These are phyloP conservation scores for Rotaria magnacalcarata DNA, from an alignment of 2,888 invertebrate genomes.

Conservation along the genomic window DNA sequence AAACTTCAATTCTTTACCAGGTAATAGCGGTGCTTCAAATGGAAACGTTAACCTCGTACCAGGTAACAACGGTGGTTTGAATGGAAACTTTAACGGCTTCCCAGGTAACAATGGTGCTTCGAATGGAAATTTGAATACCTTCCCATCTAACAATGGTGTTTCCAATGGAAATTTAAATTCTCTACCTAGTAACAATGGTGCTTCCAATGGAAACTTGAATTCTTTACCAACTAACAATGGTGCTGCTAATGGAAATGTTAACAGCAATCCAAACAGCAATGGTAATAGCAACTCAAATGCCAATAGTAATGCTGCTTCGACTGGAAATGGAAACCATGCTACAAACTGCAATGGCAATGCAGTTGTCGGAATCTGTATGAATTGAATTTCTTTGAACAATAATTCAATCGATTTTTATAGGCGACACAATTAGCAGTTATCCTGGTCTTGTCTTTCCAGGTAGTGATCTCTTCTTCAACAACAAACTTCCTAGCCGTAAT, in stretches of 20 bases:
- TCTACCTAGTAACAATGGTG: no score
- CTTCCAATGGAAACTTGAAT: neutral
- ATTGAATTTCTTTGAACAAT: neutral
- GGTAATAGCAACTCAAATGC: no score
- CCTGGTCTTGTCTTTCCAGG: neutral
- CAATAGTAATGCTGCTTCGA: no score
- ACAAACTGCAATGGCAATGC: neutral
- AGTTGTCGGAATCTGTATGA: neutral
- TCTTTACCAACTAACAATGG: no score
- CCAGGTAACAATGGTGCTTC: neutral
- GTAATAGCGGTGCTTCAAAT: neutral
- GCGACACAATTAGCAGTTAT: neutral
- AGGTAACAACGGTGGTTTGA: neutral
- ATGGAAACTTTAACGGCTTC: neutral
- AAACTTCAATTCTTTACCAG: neutral
- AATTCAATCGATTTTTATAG: constrained; percentile 1
- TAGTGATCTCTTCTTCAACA: neutral
- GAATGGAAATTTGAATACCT: neutral
- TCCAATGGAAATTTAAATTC: no score
- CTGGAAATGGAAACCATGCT: neutral
- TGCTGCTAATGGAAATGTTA: no score
- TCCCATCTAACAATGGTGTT: no score
- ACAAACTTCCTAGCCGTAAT: neutral
- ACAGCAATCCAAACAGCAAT: no score
- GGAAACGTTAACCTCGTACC: neutral